Evolutionary conservation across 35 echinoderm and acorn worm species (phyloP).

Genomic region (Stichopus chloronotus): DNA sequence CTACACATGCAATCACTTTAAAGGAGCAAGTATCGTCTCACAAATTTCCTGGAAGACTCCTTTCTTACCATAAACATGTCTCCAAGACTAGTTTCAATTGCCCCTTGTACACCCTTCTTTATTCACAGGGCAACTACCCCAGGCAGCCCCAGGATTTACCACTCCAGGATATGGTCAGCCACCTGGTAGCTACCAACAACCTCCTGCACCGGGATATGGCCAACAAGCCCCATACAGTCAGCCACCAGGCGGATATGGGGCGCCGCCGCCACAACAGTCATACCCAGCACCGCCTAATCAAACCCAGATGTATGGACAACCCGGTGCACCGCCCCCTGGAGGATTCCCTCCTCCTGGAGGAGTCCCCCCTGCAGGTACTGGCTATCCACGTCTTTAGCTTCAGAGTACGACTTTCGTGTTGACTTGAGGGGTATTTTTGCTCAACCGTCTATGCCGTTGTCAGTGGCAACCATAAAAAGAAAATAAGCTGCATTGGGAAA

Average conservation of each 20-base stretch:
- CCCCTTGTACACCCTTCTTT: neutral
- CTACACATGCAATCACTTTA: no score
- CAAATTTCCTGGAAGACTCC: no score
- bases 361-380: constrained; percentile 14
- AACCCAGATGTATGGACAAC: constrained; percentile 31
- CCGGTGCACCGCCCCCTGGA: neutral
- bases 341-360: neutral
- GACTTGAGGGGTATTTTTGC: neutral
- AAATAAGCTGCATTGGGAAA: no score
- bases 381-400: neutral
- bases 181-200: constrained; percentile 27
- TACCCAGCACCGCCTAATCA: neutral
- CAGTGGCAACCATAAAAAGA: neutral
- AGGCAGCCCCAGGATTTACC: constrained; percentile 40
- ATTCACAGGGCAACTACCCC: neutral
- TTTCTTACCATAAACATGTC: no score
- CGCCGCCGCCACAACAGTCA: neutral
- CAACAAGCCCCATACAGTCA: constrained; percentile 22
- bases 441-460: neutral
- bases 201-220: constrained; percentile 22
- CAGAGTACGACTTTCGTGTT: neutral
- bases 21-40: no score
- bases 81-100: neutral
- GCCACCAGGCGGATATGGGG: constrained; percentile 19
- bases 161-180: constrained; percentile 41